A percentile compares a stretch with the other conserved stretches of the same genome.
These are phyloP conservation scores for Saguinus imperator DNA, from an alignment of 2,113 vertebrate genomes.

Conservation along the genomic window DNA sequence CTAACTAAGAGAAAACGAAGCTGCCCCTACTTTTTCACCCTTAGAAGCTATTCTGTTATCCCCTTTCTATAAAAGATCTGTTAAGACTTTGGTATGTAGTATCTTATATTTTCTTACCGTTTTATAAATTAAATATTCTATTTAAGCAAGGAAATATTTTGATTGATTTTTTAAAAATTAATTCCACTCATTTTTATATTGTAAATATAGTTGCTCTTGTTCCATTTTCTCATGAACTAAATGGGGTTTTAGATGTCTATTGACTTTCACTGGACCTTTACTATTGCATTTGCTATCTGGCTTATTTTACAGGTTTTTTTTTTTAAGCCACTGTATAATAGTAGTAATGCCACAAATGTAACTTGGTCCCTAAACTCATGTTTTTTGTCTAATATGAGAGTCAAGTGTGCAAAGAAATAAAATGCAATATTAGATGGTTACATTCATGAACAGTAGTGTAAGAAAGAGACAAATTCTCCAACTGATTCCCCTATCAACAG, in stretches of 20 bases:
- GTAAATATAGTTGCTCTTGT: neutral
- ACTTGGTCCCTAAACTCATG: neutral
- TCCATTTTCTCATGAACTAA: neutral
- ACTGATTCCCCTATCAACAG: neutral
- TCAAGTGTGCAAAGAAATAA: neutral
- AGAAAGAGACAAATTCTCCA: neutral
- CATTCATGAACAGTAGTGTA: neutral
- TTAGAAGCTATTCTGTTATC: neutral
- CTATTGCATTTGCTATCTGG: neutral
- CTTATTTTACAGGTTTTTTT: neutral
- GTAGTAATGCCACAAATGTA: neutral
- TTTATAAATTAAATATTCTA: conserved; percentile 15
- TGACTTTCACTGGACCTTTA: neutral
- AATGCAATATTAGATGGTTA: neutral
- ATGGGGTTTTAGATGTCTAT: neutral
- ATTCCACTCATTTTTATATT: neutral
- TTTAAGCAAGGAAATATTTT: neutral
- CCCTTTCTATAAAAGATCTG: neutral
- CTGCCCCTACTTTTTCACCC: neutral
- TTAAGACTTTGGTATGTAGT: neutral
- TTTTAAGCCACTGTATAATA: neutral
- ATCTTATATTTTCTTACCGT: neutral
- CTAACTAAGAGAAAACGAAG: neutral
- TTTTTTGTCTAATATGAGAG: neutral
- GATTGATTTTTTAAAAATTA: neutral